phyloP scores from a whole-genome alignment of 2,113 vertebrate genomes.

The Cephalopterus ornatus region DNA sequence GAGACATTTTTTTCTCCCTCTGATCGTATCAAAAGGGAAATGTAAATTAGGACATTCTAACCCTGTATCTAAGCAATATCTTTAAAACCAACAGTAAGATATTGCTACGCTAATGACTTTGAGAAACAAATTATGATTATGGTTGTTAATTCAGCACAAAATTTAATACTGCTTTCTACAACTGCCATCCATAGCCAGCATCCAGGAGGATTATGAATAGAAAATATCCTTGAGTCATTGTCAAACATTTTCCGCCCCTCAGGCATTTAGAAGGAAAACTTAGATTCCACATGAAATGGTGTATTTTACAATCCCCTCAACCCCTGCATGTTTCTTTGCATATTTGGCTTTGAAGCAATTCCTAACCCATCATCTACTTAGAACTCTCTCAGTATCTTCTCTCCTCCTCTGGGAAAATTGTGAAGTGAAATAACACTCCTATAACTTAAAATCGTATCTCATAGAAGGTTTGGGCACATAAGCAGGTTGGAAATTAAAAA shows the following conservation, averaged over 20 bases:
- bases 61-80: not conserved
- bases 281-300: not conserved
- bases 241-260: not conserved
- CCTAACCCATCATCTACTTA: not conserved
- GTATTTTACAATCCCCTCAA: not conserved
- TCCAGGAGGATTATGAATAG: not conserved
- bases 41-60: not conserved
- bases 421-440: not conserved
- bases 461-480: not conserved
- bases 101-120: not conserved
- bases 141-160: not conserved
- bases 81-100: not conserved
- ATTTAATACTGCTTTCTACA: not conserved
- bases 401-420: not conserved
- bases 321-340: not conserved
- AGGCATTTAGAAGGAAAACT: not conserved
- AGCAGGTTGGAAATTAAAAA: not conserved
- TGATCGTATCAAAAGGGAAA: not conserved
- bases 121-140: not conserved
- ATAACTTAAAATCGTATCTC: not conserved
- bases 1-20: fast-evolving
- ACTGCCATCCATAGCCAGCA: not conserved
- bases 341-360: not conserved
- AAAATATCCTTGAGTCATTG: not conserved
- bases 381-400: not conserved